These are phyloP conservation scores for Crocidura indochinensis DNA, from an alignment of 2,797 vertebrate genomes.

Conservation along the genomic window DNA sequence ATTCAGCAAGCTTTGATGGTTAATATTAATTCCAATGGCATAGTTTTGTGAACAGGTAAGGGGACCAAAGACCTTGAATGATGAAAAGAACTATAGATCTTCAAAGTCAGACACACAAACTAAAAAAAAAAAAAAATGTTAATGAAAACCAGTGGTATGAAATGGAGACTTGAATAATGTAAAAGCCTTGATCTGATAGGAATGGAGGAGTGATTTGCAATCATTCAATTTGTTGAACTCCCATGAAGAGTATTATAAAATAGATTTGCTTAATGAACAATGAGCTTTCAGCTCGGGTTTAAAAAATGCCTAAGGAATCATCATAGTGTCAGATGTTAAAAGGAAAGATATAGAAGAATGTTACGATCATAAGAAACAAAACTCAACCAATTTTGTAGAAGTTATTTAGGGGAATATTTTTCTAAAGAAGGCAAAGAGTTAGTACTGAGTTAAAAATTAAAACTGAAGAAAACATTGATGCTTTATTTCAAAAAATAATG, in stretches of 20 bases:
- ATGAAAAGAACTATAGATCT: constrained; percentile 86
- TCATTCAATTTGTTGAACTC: constrained; percentile 30
- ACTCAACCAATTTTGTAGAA: neutral
- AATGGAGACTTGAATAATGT: constrained; percentile 82
- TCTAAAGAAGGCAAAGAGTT: neutral
- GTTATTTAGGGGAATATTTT: neutral
- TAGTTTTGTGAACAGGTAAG: constrained; percentile 70
- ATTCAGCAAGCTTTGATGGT: constrained; percentile 82
- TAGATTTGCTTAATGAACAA: constrained; percentile 60
- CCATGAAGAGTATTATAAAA: neutral
- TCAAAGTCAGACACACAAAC: constrained; percentile 81
- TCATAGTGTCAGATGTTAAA: constrained; percentile 26
- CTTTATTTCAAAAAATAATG: neutral
- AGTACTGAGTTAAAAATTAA: neutral
- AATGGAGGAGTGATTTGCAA: constrained; percentile 7
- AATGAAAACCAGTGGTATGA: constrained; percentile 47
- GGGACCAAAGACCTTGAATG: constrained; percentile 76
- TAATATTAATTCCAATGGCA: constrained; percentile 84
- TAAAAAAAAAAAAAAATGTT: constrained; percentile 25
- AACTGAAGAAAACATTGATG: neutral
- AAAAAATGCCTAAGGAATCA: neutral
- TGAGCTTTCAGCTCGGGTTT: neutral
- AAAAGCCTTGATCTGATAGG: constrained; percentile 69
- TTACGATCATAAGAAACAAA: constrained; percentile 26
- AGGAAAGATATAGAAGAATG: neutral